Conservation (phyloP, 2,113 vertebrate species). For the Perca fluviatilis region DNA sequence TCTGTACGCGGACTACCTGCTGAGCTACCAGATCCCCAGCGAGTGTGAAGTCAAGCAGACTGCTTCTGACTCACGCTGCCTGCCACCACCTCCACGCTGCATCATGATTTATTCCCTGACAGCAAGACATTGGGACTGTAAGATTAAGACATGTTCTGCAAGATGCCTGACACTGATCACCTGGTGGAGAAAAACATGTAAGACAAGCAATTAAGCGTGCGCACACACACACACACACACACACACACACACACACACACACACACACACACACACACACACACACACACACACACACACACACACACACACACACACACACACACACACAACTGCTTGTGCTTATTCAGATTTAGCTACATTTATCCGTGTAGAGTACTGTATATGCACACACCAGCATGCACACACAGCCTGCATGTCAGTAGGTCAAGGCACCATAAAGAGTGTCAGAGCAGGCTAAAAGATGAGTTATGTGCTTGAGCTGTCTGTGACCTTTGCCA, state of each 20-base stretch:
- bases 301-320: too few relatives aligned
- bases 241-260: constrained; percentile 7
- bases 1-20: constrained; percentile 81
- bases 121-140: constrained; percentile 40
- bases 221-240: neutral
- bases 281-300: neutral
- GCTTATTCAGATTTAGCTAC: constrained; percentile 19
- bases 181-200: constrained; percentile 27
- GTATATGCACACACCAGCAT: constrained; percentile 3
- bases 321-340: neutral
- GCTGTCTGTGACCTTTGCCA: constrained; percentile 73
- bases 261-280: neutral
- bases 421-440: constrained; percentile 63
- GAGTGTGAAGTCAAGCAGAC: constrained; percentile 82
- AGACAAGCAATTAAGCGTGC: constrained; percentile 7
- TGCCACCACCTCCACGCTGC: constrained; percentile 72
- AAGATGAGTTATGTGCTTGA: constrained; percentile 68
- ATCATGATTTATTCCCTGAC: constrained; percentile 72
- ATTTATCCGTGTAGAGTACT: constrained; percentile 6
- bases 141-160: constrained; percentile 52
- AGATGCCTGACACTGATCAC: constrained; percentile 54
- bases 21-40: constrained; percentile 82
- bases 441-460: constrained; percentile 64
- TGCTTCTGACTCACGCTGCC: constrained; percentile 76
- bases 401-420: constrained; percentile 37